A percentile compares a stretch with the other conserved stretches of the same genome.
Evolutionary conservation across 2,888 invertebrate species (phyloP).

Genomic region (Vanessa cardui): DNA sequence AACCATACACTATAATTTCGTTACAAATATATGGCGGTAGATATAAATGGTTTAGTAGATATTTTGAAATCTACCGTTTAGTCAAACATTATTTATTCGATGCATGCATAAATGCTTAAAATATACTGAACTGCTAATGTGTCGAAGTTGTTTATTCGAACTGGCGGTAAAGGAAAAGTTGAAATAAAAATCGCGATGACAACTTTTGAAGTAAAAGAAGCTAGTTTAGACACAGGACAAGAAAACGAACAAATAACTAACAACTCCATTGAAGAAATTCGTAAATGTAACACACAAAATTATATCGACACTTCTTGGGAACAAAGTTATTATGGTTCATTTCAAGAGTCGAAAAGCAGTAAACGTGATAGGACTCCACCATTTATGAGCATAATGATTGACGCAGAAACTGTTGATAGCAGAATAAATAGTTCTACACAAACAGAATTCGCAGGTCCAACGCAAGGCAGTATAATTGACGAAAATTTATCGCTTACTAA

Average conservation of each 20-base stretch:
- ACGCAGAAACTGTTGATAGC: constrained; percentile 52
- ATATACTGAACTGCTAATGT: neutral
- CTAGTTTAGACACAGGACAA: constrained; percentile 47
- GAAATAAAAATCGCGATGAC: constrained; percentile 32
- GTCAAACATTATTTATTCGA: too few relatives aligned
- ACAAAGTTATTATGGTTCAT: constrained; percentile 51
- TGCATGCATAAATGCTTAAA: neutral
- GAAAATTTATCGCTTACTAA: constrained; percentile 62
- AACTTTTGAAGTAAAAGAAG: constrained; percentile 45
- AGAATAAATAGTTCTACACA: constrained; percentile 58
- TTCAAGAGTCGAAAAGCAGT: constrained; percentile 52
- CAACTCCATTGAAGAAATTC: constrained; percentile 65
- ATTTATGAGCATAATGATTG: constrained; percentile 62
- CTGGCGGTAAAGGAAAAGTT: constrained; percentile 16
- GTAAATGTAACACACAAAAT: constrained; percentile 58
- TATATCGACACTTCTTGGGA: constrained; percentile 67
- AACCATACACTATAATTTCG: neutral
- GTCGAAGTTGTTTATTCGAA: neutral
- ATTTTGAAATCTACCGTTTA: neutral
- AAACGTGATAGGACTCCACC: constrained; percentile 60
- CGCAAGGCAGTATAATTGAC: constrained; percentile 53
- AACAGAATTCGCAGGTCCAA: constrained; percentile 56
- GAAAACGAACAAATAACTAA: constrained; percentile 36
- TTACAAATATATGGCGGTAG: neutral
- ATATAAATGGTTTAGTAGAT: neutral